These are phyloP conservation scores for Drosophila triauraria DNA, from an alignment of 1,140 invertebrate species.

Conservation along the genomic window DNA sequence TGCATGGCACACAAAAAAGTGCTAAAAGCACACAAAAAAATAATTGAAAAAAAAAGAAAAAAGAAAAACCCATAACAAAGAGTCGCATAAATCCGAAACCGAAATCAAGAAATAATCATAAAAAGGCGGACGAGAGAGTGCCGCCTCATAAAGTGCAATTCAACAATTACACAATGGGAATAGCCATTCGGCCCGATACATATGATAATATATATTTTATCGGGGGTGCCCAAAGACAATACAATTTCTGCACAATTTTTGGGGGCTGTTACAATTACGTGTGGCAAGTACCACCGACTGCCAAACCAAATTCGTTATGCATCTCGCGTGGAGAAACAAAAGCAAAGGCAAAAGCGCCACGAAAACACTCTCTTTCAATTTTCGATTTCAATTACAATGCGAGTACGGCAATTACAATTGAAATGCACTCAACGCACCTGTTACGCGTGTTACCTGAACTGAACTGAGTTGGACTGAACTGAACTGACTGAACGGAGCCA, in stretches of 20 bases:
- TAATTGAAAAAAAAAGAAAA: neutral
- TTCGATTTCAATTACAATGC: slow-evolving; percentile 48
- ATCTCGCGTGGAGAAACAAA: slow-evolving; percentile 42
- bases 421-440: slow-evolving; percentile 64
- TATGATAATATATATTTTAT: slow-evolving; percentile 9
- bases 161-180: slow-evolving; percentile 63
- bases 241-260: slow-evolving; percentile 42
- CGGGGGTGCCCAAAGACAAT: slow-evolving; percentile 47
- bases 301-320: slow-evolving; percentile 44
- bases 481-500: slow-evolving; percentile 10
- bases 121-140: slow-evolving; percentile 24
- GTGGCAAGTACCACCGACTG: neutral
- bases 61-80: neutral
- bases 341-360: neutral
- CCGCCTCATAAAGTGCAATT: slow-evolving; percentile 56
- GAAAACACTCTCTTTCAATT: slow-evolving; percentile 31
- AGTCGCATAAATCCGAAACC: slow-evolving; percentile 3
- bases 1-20: slow-evolving; percentile 19
- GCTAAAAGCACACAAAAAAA: slow-evolving; percentile 14
- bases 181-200: slow-evolving; percentile 2
- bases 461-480: slow-evolving; percentile 5
- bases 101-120: slow-evolving; percentile 23
- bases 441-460: slow-evolving; percentile 44
- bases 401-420: slow-evolving; percentile 53
- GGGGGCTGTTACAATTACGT: slow-evolving; percentile 47